Base-by-base conservation (phyloP, 2,113 vertebrate genomes). In the Dicerorhinus sumatrensis region DNA sequence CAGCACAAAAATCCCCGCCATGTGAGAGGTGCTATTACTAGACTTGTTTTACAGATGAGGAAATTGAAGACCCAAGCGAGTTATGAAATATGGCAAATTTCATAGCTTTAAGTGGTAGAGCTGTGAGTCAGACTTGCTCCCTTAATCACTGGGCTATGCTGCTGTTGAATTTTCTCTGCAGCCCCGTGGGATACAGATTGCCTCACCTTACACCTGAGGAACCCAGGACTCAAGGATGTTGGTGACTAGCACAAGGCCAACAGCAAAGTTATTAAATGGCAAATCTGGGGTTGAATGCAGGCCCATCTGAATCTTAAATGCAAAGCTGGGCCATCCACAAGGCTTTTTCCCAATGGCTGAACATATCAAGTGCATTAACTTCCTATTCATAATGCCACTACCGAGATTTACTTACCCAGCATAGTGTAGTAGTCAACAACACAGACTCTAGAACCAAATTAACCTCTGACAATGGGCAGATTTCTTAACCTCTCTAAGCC, bases 101-200 rank as follows among this genome's bases (percentile, higher is more conserved):
- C 73, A 48, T 12, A 67, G 70, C 48, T 95, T 58, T 23, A 46
- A 25, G 25, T 10, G 23, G 23, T 54, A n/a, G 11, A 62, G 33
- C n/a, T 79, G 1, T 86, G 69, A 70, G 12, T 77, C 62, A 77
- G 13, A 51, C 36, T 31, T 23, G 7, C 65, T 80, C 3, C 95
- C 60, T 85, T 46, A 29, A 27, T 86, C 82, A 23, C 27, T 27
- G 33, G 14, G 4, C 39, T 70, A 23, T 25, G 17, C 29, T 91
- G 20, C 63, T 77, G 3, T 77, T 63, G 88, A 25, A 63, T 89
- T 96, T 96, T 77, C 69, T 95, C 31, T 87, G 48, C 25, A 56
- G 56, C 20, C 5, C 60, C 6, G 0, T 33, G 33, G 58, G 36
- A 29, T 31, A 33, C 12, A 72, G 17, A 27, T 33, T 25, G 39